A percentile compares a stretch with the other conserved stretches of the same genome.
These are phyloP conservation scores for Caenorhabditis briggsae DNA, from an alignment of 1,140 invertebrate genomes.

Conservation along the genomic window DNA sequence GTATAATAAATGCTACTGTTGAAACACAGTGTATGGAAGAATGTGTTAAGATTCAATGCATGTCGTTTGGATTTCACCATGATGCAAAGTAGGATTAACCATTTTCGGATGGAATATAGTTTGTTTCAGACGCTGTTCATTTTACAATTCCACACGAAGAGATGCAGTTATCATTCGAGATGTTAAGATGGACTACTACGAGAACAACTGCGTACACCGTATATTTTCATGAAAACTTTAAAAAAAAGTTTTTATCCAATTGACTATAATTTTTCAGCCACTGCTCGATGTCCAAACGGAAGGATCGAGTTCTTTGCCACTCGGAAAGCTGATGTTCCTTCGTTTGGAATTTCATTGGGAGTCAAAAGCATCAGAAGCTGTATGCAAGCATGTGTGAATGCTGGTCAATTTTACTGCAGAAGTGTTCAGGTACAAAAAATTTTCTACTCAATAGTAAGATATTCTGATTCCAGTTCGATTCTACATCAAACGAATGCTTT, in stretches of 20 bases:
- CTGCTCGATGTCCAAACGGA: conserved; percentile 46
- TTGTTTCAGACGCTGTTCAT: conserved; percentile 36
- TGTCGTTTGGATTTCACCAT: conserved; percentile 45
- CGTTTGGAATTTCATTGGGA: conserved; percentile 60
- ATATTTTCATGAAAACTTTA: neutral
- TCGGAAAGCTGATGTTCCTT: conserved; percentile 55
- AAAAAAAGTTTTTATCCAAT: neutral
- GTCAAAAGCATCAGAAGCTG: conserved; percentile 53
- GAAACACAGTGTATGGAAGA: conserved; percentile 48
- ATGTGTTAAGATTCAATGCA: conserved; percentile 52
- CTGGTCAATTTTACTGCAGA: conserved; percentile 57
- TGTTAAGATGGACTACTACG: conserved; percentile 46
- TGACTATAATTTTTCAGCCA: conserved; percentile 34
- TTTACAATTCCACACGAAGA: conserved; percentile 50
- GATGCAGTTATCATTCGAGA: conserved; percentile 17
- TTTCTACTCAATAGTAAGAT: neutral
- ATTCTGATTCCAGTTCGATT: conserved; percentile 40
- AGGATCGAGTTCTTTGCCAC: conserved; percentile 51
- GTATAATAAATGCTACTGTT: conserved; percentile 2
- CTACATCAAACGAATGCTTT: conserved; percentile 57
- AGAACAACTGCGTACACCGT: conserved; percentile 63
- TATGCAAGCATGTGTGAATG: conserved; percentile 55
- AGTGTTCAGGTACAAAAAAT: conserved; percentile 24
- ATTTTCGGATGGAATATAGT: neutral
- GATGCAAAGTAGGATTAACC: neutral